Base-by-base conservation (phyloP, 2,113 vertebrate species). In the Dissostichus mawsoni region DNA sequence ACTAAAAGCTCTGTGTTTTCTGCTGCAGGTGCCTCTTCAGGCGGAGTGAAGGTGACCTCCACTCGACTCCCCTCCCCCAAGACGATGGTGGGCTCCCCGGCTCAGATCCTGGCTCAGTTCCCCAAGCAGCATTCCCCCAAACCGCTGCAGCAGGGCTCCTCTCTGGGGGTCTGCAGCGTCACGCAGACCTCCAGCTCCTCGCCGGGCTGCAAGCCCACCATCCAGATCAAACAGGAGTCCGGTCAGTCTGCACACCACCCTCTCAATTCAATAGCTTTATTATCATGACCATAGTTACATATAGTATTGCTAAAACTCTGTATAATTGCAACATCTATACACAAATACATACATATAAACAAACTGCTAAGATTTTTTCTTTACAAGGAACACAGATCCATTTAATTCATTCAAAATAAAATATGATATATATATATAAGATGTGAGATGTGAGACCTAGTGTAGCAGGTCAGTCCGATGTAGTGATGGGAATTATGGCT, bases 161-260 rank as follows among this genome's bases (percentile, higher is more conserved):
- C 94, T 14, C 41, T 94, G 16, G 90, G 89, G 12, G 86, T 74
- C 3, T 84, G 95, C 16, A 81, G 94, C 50, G 70, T 95, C 12
- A 91, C 89, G 1, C 96, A 96, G 87, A 95, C 93, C 5, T 86
- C 94, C 76, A 91, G 92, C 80, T 81, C 95, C 69, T 92, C 96
- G 0, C 92, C 96, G 3, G 95, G 95, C 48, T 90, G 95, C 85
- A 99, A 99, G 81, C 98, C 98, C 87, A 98, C 97, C 89, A 99
- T 99, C 73, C 98, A 99, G 93, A 99, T 99, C 93, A 99, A 99
- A 81, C 98, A 99, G 69, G 98, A 99, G 92, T 99, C 98, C 71
- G 98, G 98, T 99, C 9, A 80, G 45, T 8, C 3, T 23, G 2
- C 6, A 3, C 12, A 0, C 10, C 18, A 5, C 13, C 5, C 1